phyloP scores from a whole-genome alignment of 1,140 invertebrate genomes.

The Hyphantria cunea region DNA sequence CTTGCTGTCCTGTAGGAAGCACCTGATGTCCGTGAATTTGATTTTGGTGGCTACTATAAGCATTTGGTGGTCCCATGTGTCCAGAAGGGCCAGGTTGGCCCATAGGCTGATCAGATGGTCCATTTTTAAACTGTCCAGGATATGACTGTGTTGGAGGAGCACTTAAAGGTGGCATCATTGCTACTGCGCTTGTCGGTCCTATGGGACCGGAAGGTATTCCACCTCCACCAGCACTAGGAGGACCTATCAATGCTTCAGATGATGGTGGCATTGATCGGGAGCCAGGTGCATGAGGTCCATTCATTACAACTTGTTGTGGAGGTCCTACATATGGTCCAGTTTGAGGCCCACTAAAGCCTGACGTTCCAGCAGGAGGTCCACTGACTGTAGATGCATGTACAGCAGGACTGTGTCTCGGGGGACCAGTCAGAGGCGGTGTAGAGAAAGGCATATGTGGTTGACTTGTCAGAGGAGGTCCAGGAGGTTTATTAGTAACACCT shows the following conservation, averaged over 20 bases:
- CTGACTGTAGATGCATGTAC: constrained; percentile 34
- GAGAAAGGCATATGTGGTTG: constrained; percentile 54
- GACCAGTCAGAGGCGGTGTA: constrained; percentile 35
- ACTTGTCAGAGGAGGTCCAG: constrained; percentile 32
- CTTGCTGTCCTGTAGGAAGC: constrained; percentile 30
- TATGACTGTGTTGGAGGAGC: constrained; percentile 33
- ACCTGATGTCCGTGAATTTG: constrained; percentile 4
- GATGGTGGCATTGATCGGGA: constrained; percentile 4
- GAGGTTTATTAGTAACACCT: constrained; percentile 26
- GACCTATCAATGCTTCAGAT: constrained; percentile 35
- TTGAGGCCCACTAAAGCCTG: constrained; percentile 30
- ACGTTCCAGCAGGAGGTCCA: constrained; percentile 29
- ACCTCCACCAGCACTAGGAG: constrained; percentile 27
- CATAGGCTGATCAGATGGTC: constrained; percentile 24
- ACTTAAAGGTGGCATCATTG: constrained; percentile 32
- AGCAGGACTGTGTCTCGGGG: constrained; percentile 48
- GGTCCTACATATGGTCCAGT: constrained; percentile 32
- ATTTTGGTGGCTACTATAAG: constrained; percentile 15
- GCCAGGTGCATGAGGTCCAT: constrained; percentile 41
- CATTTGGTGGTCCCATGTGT: constrained; percentile 18
- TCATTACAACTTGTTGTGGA: constrained; percentile 41
- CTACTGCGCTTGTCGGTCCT: constrained; percentile 31
- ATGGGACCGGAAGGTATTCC: constrained; percentile 38
- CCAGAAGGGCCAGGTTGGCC: constrained; percentile 24
- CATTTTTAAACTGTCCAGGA: constrained; percentile 36